Evolutionary conservation across 2,113 vertebrate genomes (phyloP).

Genomic region (Bubo blakistoni): DNA sequence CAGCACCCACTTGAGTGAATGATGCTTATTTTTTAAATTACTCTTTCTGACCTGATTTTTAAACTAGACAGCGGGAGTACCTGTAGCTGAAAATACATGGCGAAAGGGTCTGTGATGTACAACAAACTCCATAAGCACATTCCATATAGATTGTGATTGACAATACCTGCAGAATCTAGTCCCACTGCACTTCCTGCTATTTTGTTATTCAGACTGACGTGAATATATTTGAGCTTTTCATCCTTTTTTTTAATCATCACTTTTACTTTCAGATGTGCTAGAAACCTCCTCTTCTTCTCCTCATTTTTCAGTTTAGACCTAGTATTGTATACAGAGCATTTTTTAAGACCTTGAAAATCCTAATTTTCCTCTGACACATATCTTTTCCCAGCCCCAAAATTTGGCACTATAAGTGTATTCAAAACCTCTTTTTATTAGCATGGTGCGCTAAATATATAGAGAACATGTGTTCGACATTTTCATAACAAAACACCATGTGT

Average conservation of each 20-base stretch:
- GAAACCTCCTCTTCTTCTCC: not conserved
- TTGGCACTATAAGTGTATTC: not conserved
- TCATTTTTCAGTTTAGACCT: not conserved
- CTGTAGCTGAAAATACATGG: not conserved
- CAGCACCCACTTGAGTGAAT: not conserved
- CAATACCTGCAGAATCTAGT: not conserved
- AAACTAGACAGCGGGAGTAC: not conserved
- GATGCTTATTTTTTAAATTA: not conserved
- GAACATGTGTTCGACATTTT: slow-evolving; percentile 1
- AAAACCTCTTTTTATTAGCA: not conserved
- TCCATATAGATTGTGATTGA: not conserved
- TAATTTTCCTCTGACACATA: not conserved
- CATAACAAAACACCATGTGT: not conserved
- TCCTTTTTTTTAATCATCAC: not conserved
- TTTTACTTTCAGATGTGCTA: not conserved
- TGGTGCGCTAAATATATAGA: not conserved
- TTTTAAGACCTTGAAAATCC: not conserved
- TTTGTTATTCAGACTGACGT: not conserved
- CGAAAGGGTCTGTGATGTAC: not conserved
- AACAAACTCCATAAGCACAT: not conserved
- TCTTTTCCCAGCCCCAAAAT: not conserved
- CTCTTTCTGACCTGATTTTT: not conserved
- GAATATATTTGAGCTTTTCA: not conserved
- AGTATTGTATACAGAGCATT: not conserved
- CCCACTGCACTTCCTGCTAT: not conserved